Percentiles rank a stretch among this genome's conserved stretches.
These are phyloP conservation scores for Daphoenositta chrysoptera DNA, from an alignment of 2,113 vertebrate species.

Conservation along the genomic window DNA sequence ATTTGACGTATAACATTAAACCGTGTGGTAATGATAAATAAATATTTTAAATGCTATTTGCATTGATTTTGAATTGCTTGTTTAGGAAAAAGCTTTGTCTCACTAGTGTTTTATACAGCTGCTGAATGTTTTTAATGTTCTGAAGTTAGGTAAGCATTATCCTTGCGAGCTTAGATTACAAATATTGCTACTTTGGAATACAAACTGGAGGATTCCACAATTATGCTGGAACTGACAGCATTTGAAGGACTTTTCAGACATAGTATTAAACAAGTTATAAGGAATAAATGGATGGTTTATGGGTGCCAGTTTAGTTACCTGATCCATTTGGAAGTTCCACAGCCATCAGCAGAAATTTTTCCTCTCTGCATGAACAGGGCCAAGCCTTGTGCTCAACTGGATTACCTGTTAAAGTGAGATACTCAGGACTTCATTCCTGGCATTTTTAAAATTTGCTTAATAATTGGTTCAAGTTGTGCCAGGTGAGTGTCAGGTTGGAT, in stretches of 20 bases:
- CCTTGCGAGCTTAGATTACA: background rate
- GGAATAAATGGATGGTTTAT: background rate
- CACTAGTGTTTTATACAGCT: background rate
- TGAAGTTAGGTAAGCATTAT: background rate
- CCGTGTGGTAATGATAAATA: background rate
- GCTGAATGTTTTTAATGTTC: background rate
- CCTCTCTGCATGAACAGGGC: background rate
- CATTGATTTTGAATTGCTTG: background rate
- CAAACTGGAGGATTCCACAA: background rate
- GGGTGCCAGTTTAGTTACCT: background rate
- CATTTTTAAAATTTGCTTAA: background rate
- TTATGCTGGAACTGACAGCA: background rate
- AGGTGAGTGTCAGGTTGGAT: background rate
- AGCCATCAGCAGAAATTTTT: background rate
- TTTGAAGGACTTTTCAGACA: background rate
- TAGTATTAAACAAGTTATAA: background rate
- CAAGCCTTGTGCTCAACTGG: background rate
- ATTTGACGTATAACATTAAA: background rate
- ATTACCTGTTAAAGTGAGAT: background rate
- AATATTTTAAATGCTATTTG: background rate
- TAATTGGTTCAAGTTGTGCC: background rate
- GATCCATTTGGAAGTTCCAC: background rate
- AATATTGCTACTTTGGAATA: background rate
- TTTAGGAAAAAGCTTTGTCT: background rate
- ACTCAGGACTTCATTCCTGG: background rate